Evolutionary conservation across 2,113 vertebrate genomes (phyloP).

Genomic region (Passer domesticus): DNA sequence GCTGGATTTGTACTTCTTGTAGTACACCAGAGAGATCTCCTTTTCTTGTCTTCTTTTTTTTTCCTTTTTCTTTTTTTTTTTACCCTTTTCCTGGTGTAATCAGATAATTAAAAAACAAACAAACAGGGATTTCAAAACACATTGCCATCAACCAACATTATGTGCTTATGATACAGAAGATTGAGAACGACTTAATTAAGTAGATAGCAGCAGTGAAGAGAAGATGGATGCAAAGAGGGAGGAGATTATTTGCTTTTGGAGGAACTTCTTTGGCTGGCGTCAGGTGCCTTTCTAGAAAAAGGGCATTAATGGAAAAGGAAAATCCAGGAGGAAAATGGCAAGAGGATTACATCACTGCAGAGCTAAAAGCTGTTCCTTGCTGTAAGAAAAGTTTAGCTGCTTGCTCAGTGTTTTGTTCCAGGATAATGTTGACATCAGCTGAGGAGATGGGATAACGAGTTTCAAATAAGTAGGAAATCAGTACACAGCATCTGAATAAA

Average conservation of each 20-base stretch:
- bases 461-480: not conserved
- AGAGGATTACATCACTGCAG: not conserved
- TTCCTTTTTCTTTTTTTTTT: not conserved
- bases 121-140: constrained; percentile 44
- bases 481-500: not conserved
- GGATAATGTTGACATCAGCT: not conserved
- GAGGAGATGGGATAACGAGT: not conserved
- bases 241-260: not conserved
- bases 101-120: constrained; percentile 53
- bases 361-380: not conserved
- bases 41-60: not conserved
- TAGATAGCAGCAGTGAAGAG: constrained; percentile 13
- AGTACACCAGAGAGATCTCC: not conserved
- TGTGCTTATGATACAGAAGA: constrained; percentile 45
- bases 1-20: not conserved
- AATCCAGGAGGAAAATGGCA: not conserved
- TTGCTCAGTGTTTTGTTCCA: not conserved
- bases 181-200: constrained; percentile 30
- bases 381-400: not conserved
- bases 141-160: constrained; percentile 24
- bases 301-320: not conserved
- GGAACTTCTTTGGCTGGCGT: not conserved
- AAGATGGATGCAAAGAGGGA: not conserved
- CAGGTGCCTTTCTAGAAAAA: not conserved
- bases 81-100: not conserved